phyloP scores from a whole-genome alignment of 1,140 invertebrate species.

The Ceratina australensis region DNA sequence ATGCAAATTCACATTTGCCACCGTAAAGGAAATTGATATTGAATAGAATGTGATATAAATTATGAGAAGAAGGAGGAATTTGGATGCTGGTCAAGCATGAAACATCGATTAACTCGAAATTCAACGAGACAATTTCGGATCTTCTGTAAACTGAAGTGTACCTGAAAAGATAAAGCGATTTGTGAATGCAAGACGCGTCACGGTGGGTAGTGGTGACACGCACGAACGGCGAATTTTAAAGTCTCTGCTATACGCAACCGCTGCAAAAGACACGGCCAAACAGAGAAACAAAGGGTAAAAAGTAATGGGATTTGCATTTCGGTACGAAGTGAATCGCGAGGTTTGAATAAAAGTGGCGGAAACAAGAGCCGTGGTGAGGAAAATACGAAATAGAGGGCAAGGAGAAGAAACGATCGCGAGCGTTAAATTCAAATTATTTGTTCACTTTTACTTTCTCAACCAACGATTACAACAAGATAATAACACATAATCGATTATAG shows the following conservation, averaged over 20 bases:
- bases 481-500: neutral
- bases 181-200: slow-evolving; percentile 52
- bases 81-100: neutral
- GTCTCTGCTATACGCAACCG: slow-evolving; percentile 14
- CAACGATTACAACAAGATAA: slow-evolving; percentile 16
- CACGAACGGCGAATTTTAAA: slow-evolving; percentile 59
- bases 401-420: neutral
- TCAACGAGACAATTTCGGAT: neutral
- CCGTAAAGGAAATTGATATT: neutral
- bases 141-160: neutral
- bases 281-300: slow-evolving; percentile 43
- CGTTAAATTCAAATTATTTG: slow-evolving; percentile 20
- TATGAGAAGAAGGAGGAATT: neutral
- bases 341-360: slow-evolving; percentile 31
- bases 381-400: neutral
- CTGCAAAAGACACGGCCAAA: slow-evolving; percentile 12
- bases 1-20: neutral
- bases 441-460: neutral
- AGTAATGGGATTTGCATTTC: slow-evolving; percentile 54
- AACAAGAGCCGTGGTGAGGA: neutral
- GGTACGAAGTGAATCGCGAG: slow-evolving; percentile 26
- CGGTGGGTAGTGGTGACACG: slow-evolving; percentile 45
- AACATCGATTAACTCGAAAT: neutral
- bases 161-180: slow-evolving; percentile 26
- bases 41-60: neutral